Percentiles rank a stretch among this genome's conserved stretches.
phyloP scores from a whole-genome alignment of 2,888 invertebrate species.

The Apomyelois bistriatella region DNA sequence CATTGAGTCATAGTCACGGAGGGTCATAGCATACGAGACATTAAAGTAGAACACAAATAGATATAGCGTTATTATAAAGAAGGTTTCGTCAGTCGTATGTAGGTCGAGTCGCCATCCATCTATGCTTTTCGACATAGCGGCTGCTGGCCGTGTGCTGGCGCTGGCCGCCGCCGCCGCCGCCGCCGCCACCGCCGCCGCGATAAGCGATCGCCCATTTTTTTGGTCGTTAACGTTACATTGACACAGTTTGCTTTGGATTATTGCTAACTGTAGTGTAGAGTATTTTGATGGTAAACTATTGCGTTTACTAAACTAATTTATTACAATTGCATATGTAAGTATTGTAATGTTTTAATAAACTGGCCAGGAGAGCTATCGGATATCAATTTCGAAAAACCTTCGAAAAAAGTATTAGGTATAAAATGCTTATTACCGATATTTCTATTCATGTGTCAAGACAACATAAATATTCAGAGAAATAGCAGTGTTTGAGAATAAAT shows the following conservation, averaged over 20 bases:
- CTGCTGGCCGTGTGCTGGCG: constrained; percentile 28
- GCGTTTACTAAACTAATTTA: not conserved
- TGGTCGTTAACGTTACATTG: constrained; percentile 52
- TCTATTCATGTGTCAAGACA: not conserved
- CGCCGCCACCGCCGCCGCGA: constrained; percentile 33
- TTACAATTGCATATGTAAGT: too few relatives aligned
- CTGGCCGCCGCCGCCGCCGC: constrained; percentile 19
- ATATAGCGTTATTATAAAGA: constrained; percentile 33
- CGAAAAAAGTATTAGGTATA: too few relatives aligned
- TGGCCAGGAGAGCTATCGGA: too few relatives aligned
- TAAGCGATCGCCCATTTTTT: constrained; percentile 45
- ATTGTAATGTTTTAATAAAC: not conserved
- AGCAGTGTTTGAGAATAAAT: too few relatives aligned
- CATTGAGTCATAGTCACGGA: constrained; percentile 40
- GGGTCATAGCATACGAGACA: too few relatives aligned
- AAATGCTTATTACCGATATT: too few relatives aligned
- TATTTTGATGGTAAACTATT: not conserved
- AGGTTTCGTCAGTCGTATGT: constrained; percentile 58
- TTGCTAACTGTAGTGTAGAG: constrained; percentile 18
- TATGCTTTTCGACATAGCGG: constrained; percentile 58
- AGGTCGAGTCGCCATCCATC: constrained; percentile 47
- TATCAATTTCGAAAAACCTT: too few relatives aligned
- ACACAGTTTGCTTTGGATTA: constrained; percentile 37
- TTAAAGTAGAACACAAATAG: constrained; percentile 35
- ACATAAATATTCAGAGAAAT: too few relatives aligned